Conservation (phyloP, 2,888 invertebrate species). For the Gisinianus flammeolus region DNA sequence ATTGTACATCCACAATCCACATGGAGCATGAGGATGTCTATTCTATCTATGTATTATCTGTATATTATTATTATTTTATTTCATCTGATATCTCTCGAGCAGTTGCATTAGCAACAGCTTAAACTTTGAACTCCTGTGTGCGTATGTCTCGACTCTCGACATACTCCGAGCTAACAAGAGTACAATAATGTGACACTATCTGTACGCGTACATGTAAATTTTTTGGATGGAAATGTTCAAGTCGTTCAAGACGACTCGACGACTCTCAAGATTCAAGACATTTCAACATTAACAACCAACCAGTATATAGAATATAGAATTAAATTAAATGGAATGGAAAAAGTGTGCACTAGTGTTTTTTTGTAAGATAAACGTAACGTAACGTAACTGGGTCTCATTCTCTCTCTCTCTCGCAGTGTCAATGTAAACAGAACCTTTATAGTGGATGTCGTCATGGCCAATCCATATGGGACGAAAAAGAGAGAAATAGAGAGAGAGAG, state of each 20-base stretch:
- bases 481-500: conserved; percentile 9
- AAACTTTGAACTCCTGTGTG: not conserved
- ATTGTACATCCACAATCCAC: too few species aligned
- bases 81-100: not conserved
- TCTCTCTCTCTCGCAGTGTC: too few species aligned
- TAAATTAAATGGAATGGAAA: not conserved
- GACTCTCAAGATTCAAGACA: not conserved
- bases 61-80: not conserved
- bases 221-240: not conserved
- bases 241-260: not conserved
- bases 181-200: not conserved
- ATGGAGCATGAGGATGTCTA: too few species aligned
- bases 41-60: not conserved
- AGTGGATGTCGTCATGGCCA: conserved; percentile 18
- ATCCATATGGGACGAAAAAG: conserved; percentile 10
- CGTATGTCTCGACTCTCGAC: too few species aligned
- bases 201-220: not conserved
- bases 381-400: too few species aligned
- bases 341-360: not conserved
- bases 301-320: too few species aligned
- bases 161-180: too few species aligned
- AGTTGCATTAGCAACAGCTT: not conserved
- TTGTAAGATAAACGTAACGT: not conserved
- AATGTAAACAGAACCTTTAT: conserved; percentile 13
- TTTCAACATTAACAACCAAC: too few species aligned